A percentile compares a stretch with the other conserved stretches of the same genome.
Evolutionary conservation across 2,797 vertebrate species (phyloP).

Genomic region (Melanitta fusca): DNA sequence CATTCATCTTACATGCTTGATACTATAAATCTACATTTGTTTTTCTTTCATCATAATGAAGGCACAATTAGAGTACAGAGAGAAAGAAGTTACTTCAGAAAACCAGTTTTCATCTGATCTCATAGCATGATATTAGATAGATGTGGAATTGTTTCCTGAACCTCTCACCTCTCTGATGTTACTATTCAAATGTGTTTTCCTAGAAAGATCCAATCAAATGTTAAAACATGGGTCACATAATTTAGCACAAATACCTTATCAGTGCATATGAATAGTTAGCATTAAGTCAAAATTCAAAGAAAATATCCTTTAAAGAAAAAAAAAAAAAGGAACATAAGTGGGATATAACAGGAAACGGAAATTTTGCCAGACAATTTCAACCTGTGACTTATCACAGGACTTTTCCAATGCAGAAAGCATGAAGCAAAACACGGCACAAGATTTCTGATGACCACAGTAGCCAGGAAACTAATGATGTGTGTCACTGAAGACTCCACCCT

Average conservation of each 20-base stretch:
- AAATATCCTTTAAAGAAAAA: background rate
- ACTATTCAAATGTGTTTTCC: background rate
- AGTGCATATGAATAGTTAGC: background rate
- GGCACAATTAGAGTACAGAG: background rate
- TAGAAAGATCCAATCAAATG: background rate
- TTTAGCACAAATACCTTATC: background rate
- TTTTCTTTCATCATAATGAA: background rate
- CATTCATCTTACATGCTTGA: background rate
- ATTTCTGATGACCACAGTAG: background rate
- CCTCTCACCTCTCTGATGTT: background rate
- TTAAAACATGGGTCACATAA: background rate
- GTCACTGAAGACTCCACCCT: background rate
- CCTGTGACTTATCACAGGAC: background rate
- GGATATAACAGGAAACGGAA: background rate
- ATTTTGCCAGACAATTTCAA: background rate
- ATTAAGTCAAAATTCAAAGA: background rate
- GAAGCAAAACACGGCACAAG: fast-evolving
- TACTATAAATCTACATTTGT: background rate
- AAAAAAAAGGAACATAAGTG: background rate
- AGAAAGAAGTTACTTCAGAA: background rate
- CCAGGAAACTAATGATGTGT: background rate
- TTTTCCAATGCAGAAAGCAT: background rate
- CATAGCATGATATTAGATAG: background rate
- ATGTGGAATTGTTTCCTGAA: background rate
- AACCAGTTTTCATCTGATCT: background rate